Evolutionary conservation across 2,113 vertebrate species (phyloP), one percentile per base, ranked within the genome.

Genomic region (Lamprologus tigripictilis): DNA sequence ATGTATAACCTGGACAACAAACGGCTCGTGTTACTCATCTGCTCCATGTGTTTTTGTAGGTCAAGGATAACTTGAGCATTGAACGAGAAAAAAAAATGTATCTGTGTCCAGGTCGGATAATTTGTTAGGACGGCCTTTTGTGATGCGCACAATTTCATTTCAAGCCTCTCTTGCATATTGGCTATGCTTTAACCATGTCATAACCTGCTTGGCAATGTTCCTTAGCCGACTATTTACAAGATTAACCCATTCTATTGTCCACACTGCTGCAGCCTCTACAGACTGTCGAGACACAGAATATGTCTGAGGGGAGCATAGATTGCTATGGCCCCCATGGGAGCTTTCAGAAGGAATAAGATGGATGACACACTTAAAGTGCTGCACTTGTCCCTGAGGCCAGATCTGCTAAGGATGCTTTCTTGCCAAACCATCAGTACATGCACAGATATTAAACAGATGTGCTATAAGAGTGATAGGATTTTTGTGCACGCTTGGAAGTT

Each of bases 291-390:
- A 88, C 84, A 55, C 84, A 85, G 88, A 88, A 84, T 88, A 76
- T 90, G 84, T 92, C 82, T 85, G 73, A 88, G 53, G 88, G 84
- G 86, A 87, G 79, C 86, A 76, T 93, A 49, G 86, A 91, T 93
- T 82, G 80, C 89, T 89, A 89, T 87, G 58, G 80, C 66, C 45
- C 94, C 83, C 88, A 5, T 81, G 91, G 88, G 94, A 89, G 90
- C 93, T 91, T 83, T 93, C 84, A 82, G 10, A 80, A 85, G 57
- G 83, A 93, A 92, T 90, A 85, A 95, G 90, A 95, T 94, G 81
- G 90, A 94, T 92, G 93, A 92, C 90, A 92, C 89, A 88, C 87
- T 92, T 92, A 88, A 93, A 92, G 91, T 85, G 14, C 85, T 86
- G 49, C 54, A 61, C 80, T 90, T 81, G 68, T 86, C 83, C 92